Conservation (phyloP, 2,888 invertebrate species). For the Drosophila longiperda region DNA sequence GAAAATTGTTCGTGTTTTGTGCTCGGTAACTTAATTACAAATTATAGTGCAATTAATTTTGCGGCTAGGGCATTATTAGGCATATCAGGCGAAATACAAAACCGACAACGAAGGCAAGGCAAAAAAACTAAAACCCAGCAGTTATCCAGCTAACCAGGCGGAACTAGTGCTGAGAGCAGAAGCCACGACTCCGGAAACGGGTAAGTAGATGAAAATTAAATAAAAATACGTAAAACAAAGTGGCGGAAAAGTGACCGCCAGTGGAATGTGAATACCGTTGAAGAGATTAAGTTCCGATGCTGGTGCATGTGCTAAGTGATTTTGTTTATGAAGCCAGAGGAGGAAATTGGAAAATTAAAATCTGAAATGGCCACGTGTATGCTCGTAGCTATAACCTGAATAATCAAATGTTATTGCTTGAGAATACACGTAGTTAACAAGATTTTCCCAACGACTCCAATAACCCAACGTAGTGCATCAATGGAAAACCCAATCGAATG, state of each 20-base stretch:
- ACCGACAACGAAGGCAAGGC: slow-evolving; percentile 44
- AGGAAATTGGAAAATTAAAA: slow-evolving; percentile 54
- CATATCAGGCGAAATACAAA: slow-evolving; percentile 70
- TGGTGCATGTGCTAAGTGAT: slow-evolving; percentile 14
- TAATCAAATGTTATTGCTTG: slow-evolving; percentile 99
- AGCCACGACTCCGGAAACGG: slow-evolving; percentile 10
- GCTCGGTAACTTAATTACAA: slow-evolving; percentile 82
- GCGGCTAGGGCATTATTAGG: slow-evolving; percentile 76
- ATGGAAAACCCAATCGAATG: not conserved
- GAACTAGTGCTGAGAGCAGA: not conserved
- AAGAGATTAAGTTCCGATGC: slow-evolving; percentile 28
- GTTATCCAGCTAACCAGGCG: slow-evolving; percentile 14
- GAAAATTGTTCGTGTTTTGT: slow-evolving; percentile 47
- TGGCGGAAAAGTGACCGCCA: slow-evolving; percentile 53
- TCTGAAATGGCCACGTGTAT: slow-evolving; percentile 98
- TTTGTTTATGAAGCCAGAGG: slow-evolving; percentile 8
- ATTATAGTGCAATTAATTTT: slow-evolving; percentile 83
- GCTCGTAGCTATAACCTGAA: slow-evolving; percentile 99
- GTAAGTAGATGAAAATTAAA: slow-evolving; percentile 72
- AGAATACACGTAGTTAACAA: slow-evolving; percentile 99
- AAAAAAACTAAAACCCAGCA: slow-evolving; percentile 26
- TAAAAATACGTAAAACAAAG: slow-evolving; percentile 50
- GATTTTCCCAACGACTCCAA: slow-evolving; percentile 85
- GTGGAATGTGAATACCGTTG: slow-evolving; percentile 24
- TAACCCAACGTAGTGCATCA: not conserved